Evolutionary conservation across 2,797 vertebrate species (phyloP), one percentile per base, ranked within the genome.

Genomic region (Sebastolobus altivelis): DNA sequence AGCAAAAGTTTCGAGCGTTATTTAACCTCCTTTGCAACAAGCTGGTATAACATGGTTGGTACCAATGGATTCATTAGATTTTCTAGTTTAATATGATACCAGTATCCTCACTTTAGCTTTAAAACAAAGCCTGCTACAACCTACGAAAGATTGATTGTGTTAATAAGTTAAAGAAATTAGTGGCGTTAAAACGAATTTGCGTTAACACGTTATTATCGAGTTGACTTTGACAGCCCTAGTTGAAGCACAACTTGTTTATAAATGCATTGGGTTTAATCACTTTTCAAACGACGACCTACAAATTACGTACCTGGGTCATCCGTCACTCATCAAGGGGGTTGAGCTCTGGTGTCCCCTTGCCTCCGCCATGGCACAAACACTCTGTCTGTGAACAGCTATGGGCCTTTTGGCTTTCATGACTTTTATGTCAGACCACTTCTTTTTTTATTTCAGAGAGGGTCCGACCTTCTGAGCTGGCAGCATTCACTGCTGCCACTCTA

Each of bases 391-490:
- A 46, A 66, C 25, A 46, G 40, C 65, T 46, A 11, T 29, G 40
- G 16, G 40, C 38, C 40, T 49, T 66, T 66, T 49, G 63, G 63
- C 63, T 65, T 66, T 25, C 20, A 49, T 49, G 40, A 38, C 38
- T 29, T 65, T 29, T 29, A 46, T 65, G 63, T 43, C 14, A 18
- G 40, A 66, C 40, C 25, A 31, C 25, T 29, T 65, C 22, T 65
- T 43, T 65, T 33, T 62, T 43, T 65, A 8, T 65, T 43, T 43
- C 13, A 1, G 38, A 65, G 38, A 43, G 38, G 25, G 25, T 65
- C 38, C 40, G 38, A 65, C 63, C 63, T 65, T 49, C 40, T 49
- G 40, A 31, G 40, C 65, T 66, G 62, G 65, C 40, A 66, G 27
- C 65, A 66, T 49, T 49, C 40, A 3, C 25, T 49, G 40, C 40